These are phyloP conservation scores for Dermatemys mawii DNA, from an alignment of 2,113 vertebrate genomes.

Conservation along the genomic window DNA sequence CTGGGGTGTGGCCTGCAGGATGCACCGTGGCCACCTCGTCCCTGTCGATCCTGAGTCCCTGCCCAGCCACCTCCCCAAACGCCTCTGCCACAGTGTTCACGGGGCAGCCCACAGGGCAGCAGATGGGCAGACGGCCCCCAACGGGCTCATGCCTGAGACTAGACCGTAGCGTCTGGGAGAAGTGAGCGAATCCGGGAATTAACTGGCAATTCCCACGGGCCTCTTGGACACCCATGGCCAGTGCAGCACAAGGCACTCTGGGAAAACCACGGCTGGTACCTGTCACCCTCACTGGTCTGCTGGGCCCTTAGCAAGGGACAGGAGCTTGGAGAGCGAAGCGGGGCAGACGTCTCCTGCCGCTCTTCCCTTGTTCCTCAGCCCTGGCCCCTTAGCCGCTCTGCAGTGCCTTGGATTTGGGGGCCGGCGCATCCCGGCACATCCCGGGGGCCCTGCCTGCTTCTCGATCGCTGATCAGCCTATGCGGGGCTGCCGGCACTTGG, in stretches of 20 bases:
- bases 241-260: background rate
- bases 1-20: too few species aligned
- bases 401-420: background rate
- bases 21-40: too few species aligned
- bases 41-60: too few species aligned
- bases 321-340: background rate
- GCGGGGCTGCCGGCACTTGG: too few species aligned
- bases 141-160: too few species aligned
- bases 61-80: too few species aligned
- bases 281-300: background rate
- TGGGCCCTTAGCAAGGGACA: background rate
- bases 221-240: background rate
- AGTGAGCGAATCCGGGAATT: background rate
- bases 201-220: background rate
- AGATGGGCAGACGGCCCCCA: too few species aligned
- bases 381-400: background rate
- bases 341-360: background rate
- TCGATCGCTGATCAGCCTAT: fast-evolving
- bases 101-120: too few species aligned
- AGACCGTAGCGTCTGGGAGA: background rate
- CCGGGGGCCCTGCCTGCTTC: background rate
- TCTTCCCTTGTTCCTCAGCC: background rate
- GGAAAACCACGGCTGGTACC: background rate
- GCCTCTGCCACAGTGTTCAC: too few species aligned
- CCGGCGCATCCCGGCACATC: too few species aligned